These are phyloP conservation scores for Columba livia DNA, from an alignment of 2,113 vertebrate genomes.

Conservation along the genomic window DNA sequence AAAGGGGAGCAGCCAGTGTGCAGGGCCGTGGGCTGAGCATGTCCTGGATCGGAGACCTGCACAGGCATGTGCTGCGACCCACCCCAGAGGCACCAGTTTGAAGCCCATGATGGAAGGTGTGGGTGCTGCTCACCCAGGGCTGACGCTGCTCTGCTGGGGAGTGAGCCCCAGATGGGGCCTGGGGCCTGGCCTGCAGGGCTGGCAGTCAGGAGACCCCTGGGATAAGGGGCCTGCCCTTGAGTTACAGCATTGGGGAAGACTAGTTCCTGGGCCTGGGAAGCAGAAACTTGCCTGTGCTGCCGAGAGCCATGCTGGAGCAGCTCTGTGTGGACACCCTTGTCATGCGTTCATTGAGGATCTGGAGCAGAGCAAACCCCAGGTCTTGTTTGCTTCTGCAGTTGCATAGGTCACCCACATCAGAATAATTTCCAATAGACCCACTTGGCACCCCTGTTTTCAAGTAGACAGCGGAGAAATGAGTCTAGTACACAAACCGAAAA, in stretches of 20 bases:
- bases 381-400: neutral
- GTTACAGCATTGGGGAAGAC: neutral
- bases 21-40: rapidly evolving
- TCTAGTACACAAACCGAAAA: constrained; percentile 7
- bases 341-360: rapidly evolving
- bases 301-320: neutral
- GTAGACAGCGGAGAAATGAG: neutral
- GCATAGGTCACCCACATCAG: neutral
- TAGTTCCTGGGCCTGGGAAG: neutral
- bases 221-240: neutral
- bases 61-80: neutral
- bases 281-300: neutral
- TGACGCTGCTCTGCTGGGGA: neutral
- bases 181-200: neutral
- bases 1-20: rapidly evolving
- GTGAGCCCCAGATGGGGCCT: rapidly evolving
- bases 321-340: rapidly evolving
- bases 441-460: neutral
- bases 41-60: neutral
- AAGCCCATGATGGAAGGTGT: neutral
- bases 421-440: neutral
- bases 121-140: neutral
- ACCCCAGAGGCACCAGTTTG: neutral
- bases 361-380: neutral
- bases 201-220: neutral